A percentile compares a stretch with the other conserved stretches of the same genome.
Conservation (phyloP, 2,888 invertebrate genomes). For the Coremacera marginata region DNA sequence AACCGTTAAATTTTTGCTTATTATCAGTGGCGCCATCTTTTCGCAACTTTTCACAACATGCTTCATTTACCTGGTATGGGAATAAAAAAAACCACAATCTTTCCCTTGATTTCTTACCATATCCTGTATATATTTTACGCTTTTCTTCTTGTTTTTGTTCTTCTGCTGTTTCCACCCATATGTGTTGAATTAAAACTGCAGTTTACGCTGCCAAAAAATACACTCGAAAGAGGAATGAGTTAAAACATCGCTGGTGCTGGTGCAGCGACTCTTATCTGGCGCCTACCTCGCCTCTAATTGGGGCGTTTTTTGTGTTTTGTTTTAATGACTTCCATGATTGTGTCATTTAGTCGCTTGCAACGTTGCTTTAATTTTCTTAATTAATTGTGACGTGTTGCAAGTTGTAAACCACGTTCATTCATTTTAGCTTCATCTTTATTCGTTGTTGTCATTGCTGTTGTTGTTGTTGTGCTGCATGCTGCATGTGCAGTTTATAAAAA, state of each 20-base stretch:
- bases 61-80: background rate
- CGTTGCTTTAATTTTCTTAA: slow-evolving; percentile 32
- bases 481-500: slow-evolving; percentile 24
- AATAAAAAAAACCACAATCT: background rate
- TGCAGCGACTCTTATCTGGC: slow-evolving; percentile 27
- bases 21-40: background rate
- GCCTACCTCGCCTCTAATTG: slow-evolving; percentile 33
- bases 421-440: background rate
- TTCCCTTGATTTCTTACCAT: background rate
- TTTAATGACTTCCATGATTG: slow-evolving; percentile 38
- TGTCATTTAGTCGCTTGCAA: slow-evolving; percentile 30
- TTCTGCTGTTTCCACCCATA: background rate
- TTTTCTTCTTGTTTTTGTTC: background rate
- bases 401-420: slow-evolving; percentile 16
- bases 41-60: background rate
- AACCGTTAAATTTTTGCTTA: background rate
- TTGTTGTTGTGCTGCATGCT: background rate
- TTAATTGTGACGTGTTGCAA: slow-evolving; percentile 37
- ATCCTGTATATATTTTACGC: slow-evolving; percentile 9
- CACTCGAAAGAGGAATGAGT: background rate
- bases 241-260: background rate
- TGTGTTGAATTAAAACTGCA: background rate
- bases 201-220: background rate
- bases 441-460: slow-evolving; percentile 13
- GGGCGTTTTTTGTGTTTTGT: slow-evolving; percentile 18